Base-by-base conservation (phyloP, 2,888 invertebrate species). In the Caenorhabditis virilis region DNA sequence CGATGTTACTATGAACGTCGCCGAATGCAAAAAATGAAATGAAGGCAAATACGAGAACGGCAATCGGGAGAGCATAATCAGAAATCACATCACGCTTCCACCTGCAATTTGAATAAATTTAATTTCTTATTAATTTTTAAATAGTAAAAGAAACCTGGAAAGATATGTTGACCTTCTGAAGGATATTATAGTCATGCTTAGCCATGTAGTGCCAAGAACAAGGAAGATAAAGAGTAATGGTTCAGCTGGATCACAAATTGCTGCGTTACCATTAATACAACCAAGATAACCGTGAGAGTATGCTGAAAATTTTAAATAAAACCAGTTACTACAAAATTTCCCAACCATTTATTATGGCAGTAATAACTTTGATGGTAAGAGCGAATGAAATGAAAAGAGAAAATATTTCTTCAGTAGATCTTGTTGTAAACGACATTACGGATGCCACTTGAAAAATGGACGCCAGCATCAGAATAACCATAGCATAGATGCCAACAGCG, bases 121-220 rank as follows among this genome's bases (percentile, higher is more conserved):
- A n/a, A n/a, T n/a, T n/a, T n/a, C n/a, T n/a, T n/a, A n/a, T n/a
- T n/a, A n/a, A n/a, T n/a, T n/a, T n/a, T n/a, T n/a, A n/a, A n/a
- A n/a, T n/a, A n/a, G n/a, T n/a, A n/a, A n/a, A n/a, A n/a, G n/a
- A n/a, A n/a, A 63, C 67, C 62, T 60, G 1, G 68, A 62, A 5
- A 68, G 46, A 56, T 63, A 68, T 26, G 61, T 59, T n/a, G 62
- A 56, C 15, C 52, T 63, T 43, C 70, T 45, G 20, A 66, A 59
- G 1, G 70, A 64, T 25, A 51, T 53, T 5, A 70, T 52, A 1
- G 67, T 64, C 54, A 64, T 54, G 35, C 58, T 67, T 1, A 76
- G 45, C 77, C 77, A 78, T 6, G 74, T 51, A 7, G 78, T 79
- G 26, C 78, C 78, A n/a, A 71, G 59, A 23, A 76, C 41, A 0